phyloP scores from a whole-genome alignment of 2,888 invertebrate genomes.

The Dynastes hyllus region DNA sequence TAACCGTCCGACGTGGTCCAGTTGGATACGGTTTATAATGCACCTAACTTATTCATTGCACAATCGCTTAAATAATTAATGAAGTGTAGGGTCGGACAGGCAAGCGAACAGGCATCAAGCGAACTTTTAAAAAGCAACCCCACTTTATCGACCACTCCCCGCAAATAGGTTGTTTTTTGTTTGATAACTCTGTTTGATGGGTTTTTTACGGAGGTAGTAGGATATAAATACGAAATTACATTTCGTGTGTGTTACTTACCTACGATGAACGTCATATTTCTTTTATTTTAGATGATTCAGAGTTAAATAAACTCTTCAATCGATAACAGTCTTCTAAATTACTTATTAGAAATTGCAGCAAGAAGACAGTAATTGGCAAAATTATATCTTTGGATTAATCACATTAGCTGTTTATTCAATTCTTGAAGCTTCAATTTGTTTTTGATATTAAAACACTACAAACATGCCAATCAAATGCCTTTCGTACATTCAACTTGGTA shows the following conservation, averaged over 20 bases:
- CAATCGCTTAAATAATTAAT: constrained; percentile 72
- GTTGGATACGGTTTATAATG: constrained; percentile 62
- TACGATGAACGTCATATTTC: background rate
- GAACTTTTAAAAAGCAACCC: constrained; percentile 65
- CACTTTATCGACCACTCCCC: constrained; percentile 70
- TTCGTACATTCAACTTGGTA: no score
- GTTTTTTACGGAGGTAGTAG: constrained; percentile 67
- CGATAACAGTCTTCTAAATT: no score
- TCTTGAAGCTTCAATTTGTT: no score
- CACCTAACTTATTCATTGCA: constrained; percentile 72
- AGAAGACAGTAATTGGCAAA: no score
- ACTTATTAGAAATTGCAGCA: no score
- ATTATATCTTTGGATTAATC: no score
- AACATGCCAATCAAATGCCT: no score
- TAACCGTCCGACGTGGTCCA: constrained; percentile 28
- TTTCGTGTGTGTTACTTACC: constrained; percentile 4
- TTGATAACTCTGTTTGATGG: constrained; percentile 72
- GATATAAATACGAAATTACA: constrained; percentile 70
- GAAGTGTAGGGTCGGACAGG: constrained; percentile 68
- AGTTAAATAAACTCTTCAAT: no score
- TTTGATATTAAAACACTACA: no score
- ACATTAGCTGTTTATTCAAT: no score
- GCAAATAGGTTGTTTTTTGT: constrained; percentile 70
- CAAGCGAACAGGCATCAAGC: constrained; percentile 29
- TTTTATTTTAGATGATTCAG: no score